These are phyloP conservation scores for Oryzias melastigma DNA, from an alignment of 2,113 vertebrate species.

Conservation along the genomic window DNA sequence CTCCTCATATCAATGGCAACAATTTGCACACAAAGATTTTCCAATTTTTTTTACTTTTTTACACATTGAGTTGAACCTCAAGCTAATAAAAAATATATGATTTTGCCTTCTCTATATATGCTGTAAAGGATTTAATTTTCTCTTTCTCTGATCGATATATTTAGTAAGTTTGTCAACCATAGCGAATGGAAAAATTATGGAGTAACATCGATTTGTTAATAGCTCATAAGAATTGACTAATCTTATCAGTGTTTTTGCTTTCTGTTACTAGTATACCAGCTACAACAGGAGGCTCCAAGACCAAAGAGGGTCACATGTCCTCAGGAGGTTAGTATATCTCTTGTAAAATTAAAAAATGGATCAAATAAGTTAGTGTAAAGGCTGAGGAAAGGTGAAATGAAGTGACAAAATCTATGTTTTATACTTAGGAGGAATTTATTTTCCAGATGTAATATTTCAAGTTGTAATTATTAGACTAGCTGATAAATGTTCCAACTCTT, in stretches of 20 bases:
- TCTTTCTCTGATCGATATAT: constrained; percentile 6
- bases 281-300: constrained; percentile 94
- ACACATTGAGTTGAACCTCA: too few relatives aligned
- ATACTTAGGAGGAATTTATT: background rate
- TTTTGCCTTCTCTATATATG: constrained; percentile 3
- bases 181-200: constrained; percentile 3
- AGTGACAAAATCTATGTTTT: background rate
- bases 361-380: constrained; percentile 1
- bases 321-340: constrained; percentile 85
- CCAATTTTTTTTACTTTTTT: too few relatives aligned
- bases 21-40: too few relatives aligned
- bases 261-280: constrained; percentile 89
- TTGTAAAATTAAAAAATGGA: background rate
- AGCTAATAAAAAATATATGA: too few relatives aligned
- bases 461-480: background rate
- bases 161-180: constrained; percentile 8
- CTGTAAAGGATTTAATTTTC: constrained; percentile 7
- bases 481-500: background rate
- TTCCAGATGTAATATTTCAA: too few relatives aligned
- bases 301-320: constrained; percentile 96
- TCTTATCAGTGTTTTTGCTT: constrained; percentile 53
- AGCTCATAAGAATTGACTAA: background rate
- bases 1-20: too few relatives aligned
- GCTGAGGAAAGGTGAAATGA: background rate
- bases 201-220: background rate